phyloP scores from a whole-genome alignment of 1,140 invertebrate species.

The Drosophila nikananu region DNA sequence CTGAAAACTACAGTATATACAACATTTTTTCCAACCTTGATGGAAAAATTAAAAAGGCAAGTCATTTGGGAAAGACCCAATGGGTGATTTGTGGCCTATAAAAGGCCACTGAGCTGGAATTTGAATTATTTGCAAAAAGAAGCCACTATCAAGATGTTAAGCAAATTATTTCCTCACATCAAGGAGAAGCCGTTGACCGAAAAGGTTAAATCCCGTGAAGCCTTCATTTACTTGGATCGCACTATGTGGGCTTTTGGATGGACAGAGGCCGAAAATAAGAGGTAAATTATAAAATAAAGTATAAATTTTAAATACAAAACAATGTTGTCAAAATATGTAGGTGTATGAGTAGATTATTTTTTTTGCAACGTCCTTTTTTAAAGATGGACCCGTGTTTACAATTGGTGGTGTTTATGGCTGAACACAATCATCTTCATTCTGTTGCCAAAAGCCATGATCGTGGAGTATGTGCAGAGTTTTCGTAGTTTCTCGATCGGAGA shows the following conservation, averaged over 20 bases:
- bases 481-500: conserved; percentile 45
- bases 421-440: no score
- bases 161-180: conserved; percentile 37
- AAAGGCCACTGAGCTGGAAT: not conserved
- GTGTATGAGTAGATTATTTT: no score
- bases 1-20: no score
- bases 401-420: conserved; percentile 10
- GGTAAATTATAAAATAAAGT: not conserved
- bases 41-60: not conserved
- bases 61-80: conserved; percentile 7
- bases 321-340: no score
- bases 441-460: conserved; percentile 6
- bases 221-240: conserved; percentile 46
- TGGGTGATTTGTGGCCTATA: conserved; percentile 8
- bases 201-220: conserved; percentile 36
- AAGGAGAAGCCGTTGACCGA: conserved; percentile 7
- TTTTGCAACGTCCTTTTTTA: not conserved
- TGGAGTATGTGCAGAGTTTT: conserved; percentile 42
- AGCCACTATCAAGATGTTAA: conserved; percentile 38
- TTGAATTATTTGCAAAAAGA: not conserved
- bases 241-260: conserved; percentile 43
- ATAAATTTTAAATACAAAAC: no score
- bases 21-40: not conserved
- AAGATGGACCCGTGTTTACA: not conserved
- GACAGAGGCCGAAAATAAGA: conserved; percentile 20